phyloP scores from a whole-genome alignment of 2,888 invertebrate species.

The Drosophila birchii region DNA sequence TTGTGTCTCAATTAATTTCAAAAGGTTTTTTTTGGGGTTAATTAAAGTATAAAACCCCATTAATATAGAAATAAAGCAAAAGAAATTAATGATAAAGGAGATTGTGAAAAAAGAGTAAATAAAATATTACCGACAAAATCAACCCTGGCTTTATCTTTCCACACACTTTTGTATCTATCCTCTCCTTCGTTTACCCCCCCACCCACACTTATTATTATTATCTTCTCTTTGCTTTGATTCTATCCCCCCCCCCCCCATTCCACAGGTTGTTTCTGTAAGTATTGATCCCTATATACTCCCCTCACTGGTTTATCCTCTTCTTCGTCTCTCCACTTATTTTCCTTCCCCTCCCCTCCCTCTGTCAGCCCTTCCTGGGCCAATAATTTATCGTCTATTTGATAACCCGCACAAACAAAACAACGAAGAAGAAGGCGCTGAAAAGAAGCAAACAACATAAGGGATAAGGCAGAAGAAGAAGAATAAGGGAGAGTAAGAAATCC shows the following conservation, averaged over 20 bases:
- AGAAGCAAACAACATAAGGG: conserved; percentile 14
- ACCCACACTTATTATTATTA: conserved; percentile 12
- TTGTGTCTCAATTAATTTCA: background rate
- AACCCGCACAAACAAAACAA: conserved; percentile 66
- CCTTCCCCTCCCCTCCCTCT: background rate
- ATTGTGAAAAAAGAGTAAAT: background rate
- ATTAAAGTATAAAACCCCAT: background rate
- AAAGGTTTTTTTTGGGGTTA: background rate
- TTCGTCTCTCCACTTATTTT: background rate
- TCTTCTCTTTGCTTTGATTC: conserved; percentile 9
- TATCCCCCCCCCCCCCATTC: too few relatives aligned
- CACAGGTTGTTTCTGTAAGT: conserved; percentile 19
- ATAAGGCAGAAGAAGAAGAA: background rate
- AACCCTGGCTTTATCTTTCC: conserved; percentile 12
- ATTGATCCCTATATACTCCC: conserved; percentile 24
- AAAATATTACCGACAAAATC: conserved; percentile 6
- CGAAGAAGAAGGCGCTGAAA: conserved; percentile 15
- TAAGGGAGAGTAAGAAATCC: background rate
- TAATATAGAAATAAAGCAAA: background rate
- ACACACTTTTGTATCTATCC: conserved; percentile 1
- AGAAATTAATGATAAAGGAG: conserved; percentile 4
- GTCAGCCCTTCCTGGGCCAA: conserved; percentile 41
- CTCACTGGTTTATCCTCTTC: conserved; percentile 6
- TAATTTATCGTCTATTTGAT: conserved; percentile 68
- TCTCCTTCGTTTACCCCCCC: background rate